Percentiles rank a stretch among this genome's conserved stretches.
Conservation (phyloP, 2,113 vertebrate species). For the Ptyas mucosa region DNA sequence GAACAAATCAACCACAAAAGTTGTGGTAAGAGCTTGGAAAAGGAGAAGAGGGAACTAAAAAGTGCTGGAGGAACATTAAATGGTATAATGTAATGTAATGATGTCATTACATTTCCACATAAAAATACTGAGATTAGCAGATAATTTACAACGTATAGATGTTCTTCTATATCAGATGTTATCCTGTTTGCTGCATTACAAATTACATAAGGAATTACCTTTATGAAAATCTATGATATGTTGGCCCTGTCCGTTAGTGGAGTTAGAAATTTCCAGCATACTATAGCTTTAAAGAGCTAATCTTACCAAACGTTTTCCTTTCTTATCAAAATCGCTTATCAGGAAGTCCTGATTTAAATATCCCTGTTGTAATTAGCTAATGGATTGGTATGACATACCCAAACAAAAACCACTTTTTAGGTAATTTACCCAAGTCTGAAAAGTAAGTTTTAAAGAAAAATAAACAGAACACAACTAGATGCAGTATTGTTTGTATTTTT, state of each 20-base stretch:
- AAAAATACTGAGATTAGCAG: not conserved
- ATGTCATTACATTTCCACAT: not conserved
- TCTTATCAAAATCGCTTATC: not conserved
- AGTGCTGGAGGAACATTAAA: not conserved
- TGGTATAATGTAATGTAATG: not conserved
- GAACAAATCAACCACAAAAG: not conserved
- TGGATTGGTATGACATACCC: not conserved
- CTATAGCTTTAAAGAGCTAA: not conserved
- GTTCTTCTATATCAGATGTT: not conserved
- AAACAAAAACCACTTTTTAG: not conserved
- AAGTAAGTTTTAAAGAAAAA: not conserved
- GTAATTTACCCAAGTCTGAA: not conserved
- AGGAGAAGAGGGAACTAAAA: not conserved
- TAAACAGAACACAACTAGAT: not conserved
- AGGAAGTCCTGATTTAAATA: not conserved
- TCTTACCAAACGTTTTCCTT: not conserved
- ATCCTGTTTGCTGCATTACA: not conserved
- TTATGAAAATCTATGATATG: not conserved
- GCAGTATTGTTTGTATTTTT: not conserved
- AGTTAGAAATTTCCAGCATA: not conserved
- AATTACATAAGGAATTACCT: not conserved
- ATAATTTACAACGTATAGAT: not conserved
- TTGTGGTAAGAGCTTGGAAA: not conserved
- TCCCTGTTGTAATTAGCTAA: not conserved
- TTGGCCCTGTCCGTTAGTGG: not conserved